Base-by-base conservation (phyloP, 1,140 invertebrate genomes). In the Camponotus floridanus region DNA sequence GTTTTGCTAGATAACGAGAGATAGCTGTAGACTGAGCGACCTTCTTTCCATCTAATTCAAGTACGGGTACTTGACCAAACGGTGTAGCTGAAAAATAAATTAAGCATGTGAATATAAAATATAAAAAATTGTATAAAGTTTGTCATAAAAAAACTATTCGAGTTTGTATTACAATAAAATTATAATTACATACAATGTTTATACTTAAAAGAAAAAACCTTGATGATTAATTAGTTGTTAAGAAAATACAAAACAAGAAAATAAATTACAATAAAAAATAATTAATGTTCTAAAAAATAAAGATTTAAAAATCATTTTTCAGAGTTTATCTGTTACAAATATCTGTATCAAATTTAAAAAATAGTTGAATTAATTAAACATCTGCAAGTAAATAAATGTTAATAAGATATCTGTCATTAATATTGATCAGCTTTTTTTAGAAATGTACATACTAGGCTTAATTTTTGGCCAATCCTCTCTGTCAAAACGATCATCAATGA, bases 51-150 rank as follows among this genome's bases (percentile, higher is more conserved):
- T 98, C 97, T 15, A 97, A 94, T 92, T 97, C 97, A 80, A 98
- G 92, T 13, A 98, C 95, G 0, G 98, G 98, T 61, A 98, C 94
- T 93, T 97, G 96, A 11, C 97, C 97, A 94, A 97, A 97, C 26
- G 97, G 97, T 94, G 96, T 97, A 39, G 94, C 97, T 97, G 4
- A 48, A 70, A 76, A 39, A 45, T 21, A 0, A 61, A 76, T 91
- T n/a, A 64, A 83, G 0, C 3, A 21, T 3, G 2, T 48, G 6
- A 70, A 70, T 70, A 36, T 21, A 74, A 31, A 31, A 36, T 8
- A 74, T 57, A 7, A n/a, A 39, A 62, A 76, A 62, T 76, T 3
- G 61, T 45, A 61, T 86, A 31, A n/a, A 61, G 36, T n/a, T 36
- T 42, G 6, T 59, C 11, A 86, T 6, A 36, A 31, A 39, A 26